Evolutionary conservation across 1,140 invertebrate genomes (phyloP), one percentile per base, ranked within the genome.

Genomic region (Bombus picipes): DNA sequence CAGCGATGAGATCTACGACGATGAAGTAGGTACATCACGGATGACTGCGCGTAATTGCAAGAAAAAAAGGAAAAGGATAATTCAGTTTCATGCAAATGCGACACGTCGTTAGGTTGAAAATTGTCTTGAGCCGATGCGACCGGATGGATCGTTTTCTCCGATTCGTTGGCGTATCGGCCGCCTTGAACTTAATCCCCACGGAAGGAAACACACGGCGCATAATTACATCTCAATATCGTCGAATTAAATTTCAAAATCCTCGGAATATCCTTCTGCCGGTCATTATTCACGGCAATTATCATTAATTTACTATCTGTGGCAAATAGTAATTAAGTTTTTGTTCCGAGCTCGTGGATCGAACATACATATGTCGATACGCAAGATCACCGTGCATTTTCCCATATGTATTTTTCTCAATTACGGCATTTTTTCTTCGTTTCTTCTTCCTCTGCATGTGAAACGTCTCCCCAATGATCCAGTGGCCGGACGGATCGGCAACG

Each of bases 241-340:
- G 62, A 65, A 66, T 62, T 66, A 65, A 66, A 65, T 65, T 78
- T 65, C 59, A 78, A 66, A 41, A 65, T 66, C 57, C n/a, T 22
- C 18, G 28, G 28, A 3, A 43, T 65, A 78, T 65, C 28, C 39
- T 78, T 78, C 37, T 13, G 76, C 18, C 22, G 25, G 59, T 37
- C 25, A 34, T 78, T 78, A 43, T 65, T 25, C 59, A 18, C 37
- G 39, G 59, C 18, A 78, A 78, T 78, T 65, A 65, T n/a, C 59
- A 43, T 78, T 78, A 43, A 78, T 78, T 78, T 25, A 53, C 47
- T 53, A 65, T 77, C 37, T 41, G 28, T 66, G 22, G 76, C 76
- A 43, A 66, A 78, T 43, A 65, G 59, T 43, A 78, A 78, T 78
- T 66, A 78, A 78, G 57, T 41, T 78, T 78, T 65, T 32, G 10